Percentiles rank a stretch among this genome's conserved stretches.
These are phyloP conservation scores for Ceuthmochares aereus DNA, from an alignment of 2,113 vertebrate species.

Conservation along the genomic window DNA sequence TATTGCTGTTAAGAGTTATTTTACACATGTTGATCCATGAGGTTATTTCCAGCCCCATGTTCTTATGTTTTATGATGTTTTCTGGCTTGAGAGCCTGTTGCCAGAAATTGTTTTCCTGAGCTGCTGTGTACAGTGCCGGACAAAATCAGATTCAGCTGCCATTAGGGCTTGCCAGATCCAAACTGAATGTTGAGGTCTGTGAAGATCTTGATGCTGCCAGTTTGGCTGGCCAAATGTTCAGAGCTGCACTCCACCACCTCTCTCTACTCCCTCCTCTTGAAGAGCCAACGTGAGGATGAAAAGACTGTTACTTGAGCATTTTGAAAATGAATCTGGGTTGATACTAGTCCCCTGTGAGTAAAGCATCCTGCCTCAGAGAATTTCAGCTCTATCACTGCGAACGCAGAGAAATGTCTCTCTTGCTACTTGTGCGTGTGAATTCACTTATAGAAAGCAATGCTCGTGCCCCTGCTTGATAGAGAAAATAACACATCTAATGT, in stretches of 20 bases:
- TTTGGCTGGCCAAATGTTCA: too few relatives aligned
- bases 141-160: background rate
- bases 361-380: background rate
- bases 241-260: background rate
- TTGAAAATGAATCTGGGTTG: background rate
- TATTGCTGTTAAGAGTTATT: background rate
- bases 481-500: background rate
- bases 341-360: background rate
- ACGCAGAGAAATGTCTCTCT: background rate
- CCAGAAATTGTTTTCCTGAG: background rate
- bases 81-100: background rate
- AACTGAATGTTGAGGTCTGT: background rate
- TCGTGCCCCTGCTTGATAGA: fast-evolving
- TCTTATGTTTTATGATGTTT: background rate
- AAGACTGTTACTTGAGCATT: background rate
- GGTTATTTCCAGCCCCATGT: background rate
- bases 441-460: background rate
- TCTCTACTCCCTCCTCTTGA: background rate
- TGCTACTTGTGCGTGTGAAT: background rate
- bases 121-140: background rate
- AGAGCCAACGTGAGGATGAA: background rate
- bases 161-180: background rate
- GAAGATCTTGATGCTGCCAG: fast-evolving
- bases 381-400: background rate
- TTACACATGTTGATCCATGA: background rate